phyloP scores from a whole-genome alignment of 2,113 vertebrate species.

The Brachyistius frenatus region DNA sequence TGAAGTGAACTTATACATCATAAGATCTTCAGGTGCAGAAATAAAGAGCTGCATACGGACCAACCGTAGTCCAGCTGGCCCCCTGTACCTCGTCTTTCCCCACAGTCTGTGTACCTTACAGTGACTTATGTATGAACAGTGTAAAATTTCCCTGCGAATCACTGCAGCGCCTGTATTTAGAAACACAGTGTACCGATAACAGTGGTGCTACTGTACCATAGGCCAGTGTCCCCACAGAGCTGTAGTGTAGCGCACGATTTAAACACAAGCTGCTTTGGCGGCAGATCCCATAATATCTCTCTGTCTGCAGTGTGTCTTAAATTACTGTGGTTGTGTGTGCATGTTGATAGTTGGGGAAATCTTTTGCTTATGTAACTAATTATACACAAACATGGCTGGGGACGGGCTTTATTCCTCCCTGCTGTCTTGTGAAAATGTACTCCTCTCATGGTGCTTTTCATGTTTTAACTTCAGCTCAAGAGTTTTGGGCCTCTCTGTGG shows the following conservation, averaged over 20 bases:
- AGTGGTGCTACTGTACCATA: conserved; percentile 41
- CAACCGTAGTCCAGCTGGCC: not conserved
- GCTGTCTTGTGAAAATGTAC: conserved; percentile 50
- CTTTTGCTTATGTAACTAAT: conserved; percentile 38
- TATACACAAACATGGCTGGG: conserved; percentile 11
- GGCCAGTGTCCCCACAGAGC: conserved; percentile 35
- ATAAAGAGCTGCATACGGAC: not conserved
- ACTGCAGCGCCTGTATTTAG: not conserved
- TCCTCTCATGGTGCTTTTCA: conserved; percentile 16
- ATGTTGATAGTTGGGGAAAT: conserved; percentile 12
- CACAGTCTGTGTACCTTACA: not conserved
- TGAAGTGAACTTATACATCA: not conserved
- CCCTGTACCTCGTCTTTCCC: too few species aligned
- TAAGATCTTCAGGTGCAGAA: not conserved
- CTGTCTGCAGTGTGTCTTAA: conserved; percentile 25
- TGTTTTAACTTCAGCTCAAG: conserved; percentile 21
- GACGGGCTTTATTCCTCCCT: conserved; percentile 32
- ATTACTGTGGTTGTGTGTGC: conserved; percentile 12
- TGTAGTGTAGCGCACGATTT: conserved; percentile 14
- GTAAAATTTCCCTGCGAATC: conserved; percentile 10
- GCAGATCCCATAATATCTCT: conserved; percentile 29
- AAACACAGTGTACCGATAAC: conserved; percentile 46
- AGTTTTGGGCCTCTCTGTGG: conserved; percentile 10
- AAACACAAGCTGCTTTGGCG: conserved; percentile 42
- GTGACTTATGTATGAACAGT: conserved; percentile 11